Evolutionary conservation across 2,113 vertebrate species (phyloP).

Genomic region (Nerophis lumbriciformis): DNA sequence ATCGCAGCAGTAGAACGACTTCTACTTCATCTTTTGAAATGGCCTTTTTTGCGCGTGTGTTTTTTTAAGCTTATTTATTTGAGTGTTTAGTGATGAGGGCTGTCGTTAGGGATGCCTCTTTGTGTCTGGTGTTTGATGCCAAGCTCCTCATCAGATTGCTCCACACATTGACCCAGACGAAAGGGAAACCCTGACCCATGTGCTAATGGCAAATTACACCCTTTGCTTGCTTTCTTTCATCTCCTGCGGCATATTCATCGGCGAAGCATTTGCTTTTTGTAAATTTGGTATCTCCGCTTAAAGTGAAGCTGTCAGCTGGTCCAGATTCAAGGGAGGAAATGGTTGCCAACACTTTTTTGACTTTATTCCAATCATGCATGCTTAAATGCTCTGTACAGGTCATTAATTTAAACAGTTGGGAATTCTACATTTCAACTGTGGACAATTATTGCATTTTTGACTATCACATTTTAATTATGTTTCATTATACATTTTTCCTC

Average conservation of each 20-base stretch:
- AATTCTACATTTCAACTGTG: background rate
- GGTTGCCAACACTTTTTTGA: constrained; percentile 30
- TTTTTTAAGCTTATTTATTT: constrained; percentile 12
- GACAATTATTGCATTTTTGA: background rate
- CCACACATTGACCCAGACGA: constrained; percentile 50
- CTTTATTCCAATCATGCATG: constrained; percentile 26
- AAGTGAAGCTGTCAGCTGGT: constrained; percentile 38
- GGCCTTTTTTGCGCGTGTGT: background rate
- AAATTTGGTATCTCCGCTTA: constrained; percentile 44
- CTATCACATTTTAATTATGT: background rate
- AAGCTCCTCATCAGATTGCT: constrained; percentile 54
- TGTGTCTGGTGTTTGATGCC: constrained; percentile 41
- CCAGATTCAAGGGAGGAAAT: constrained; percentile 12
- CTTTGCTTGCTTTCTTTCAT: constrained; percentile 52
- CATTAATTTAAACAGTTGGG: background rate
- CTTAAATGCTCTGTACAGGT: constrained; percentile 10
- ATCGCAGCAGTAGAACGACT: constrained; percentile 3
- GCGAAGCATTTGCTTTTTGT: constrained; percentile 40
- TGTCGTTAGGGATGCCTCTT: constrained; percentile 34
- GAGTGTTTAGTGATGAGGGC: constrained; percentile 15
- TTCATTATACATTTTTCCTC: background rate
- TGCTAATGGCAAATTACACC: constrained; percentile 52
- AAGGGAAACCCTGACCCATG: constrained; percentile 57
- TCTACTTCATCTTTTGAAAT: constrained; percentile 4
- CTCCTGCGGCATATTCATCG: constrained; percentile 43